Conservation (phyloP, 2,888 invertebrate species). For the Euzophera pinguis region DNA sequence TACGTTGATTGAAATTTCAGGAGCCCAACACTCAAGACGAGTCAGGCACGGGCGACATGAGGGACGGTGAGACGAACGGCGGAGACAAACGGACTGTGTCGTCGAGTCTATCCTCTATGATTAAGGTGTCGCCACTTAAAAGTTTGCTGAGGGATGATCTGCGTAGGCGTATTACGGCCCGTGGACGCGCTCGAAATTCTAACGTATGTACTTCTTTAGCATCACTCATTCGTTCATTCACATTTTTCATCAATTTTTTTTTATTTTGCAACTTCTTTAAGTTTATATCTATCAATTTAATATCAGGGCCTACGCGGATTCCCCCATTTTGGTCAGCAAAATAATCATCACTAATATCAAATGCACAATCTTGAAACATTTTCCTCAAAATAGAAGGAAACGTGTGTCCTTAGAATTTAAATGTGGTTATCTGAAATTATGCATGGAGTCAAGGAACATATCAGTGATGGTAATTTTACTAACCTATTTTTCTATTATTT, state of each 20-base stretch:
- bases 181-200: conserved; percentile 79
- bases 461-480: background rate
- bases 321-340: conserved; percentile 5
- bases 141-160: conserved; percentile 91
- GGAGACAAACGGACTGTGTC: conserved; percentile 75
- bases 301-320: conserved; percentile 5
- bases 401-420: background rate
- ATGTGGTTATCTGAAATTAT: background rate
- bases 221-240: background rate
- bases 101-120: conserved; percentile 86
- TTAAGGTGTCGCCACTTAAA: conserved; percentile 91
- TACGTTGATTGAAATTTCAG: conserved; percentile 30
- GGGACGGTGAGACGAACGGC: conserved; percentile 58
- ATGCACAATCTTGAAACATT: background rate
- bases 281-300: background rate
- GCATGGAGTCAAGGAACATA: background rate
- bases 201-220: conserved; percentile 49
- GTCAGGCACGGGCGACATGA: conserved; percentile 43
- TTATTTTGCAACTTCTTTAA: background rate
- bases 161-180: conserved; percentile 87
- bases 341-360: background rate
- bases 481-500: background rate
- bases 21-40: conserved; percentile 60
- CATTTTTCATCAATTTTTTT: conserved; percentile 11
- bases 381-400: background rate